Percentiles rank a stretch among this genome's conserved stretches.
Evolutionary conservation across 2,113 vertebrate genomes (phyloP).

Genomic region (Alligator sinensis): DNA sequence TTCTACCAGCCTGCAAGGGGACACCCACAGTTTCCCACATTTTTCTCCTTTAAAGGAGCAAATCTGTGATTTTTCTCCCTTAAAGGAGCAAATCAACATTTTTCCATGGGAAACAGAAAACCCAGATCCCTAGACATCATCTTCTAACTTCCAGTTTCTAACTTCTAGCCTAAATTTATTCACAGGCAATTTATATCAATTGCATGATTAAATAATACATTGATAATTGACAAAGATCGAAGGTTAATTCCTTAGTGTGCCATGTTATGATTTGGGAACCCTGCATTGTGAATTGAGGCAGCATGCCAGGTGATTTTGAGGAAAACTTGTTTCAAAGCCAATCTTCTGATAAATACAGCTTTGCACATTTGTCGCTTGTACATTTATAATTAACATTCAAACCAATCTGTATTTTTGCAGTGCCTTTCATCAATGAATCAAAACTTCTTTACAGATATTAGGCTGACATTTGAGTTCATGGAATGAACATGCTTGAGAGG

Average conservation of each 20-base stretch:
- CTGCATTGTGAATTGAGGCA: background rate
- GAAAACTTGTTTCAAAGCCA: background rate
- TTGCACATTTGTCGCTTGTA: background rate
- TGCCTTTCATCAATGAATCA: background rate
- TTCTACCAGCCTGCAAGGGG: too few relatives aligned
- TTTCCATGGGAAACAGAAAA: too few relatives aligned
- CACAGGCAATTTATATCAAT: background rate
- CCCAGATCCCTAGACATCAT: too few relatives aligned
- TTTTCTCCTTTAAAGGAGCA: too few relatives aligned
- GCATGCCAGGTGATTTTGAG: background rate
- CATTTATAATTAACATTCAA: background rate
- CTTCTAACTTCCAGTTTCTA: too few relatives aligned
- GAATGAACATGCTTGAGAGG: too few relatives aligned
- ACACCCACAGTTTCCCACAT: too few relatives aligned
- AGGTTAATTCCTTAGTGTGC: background rate
- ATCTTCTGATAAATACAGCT: background rate
- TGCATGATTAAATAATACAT: background rate
- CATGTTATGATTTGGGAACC: background rate
- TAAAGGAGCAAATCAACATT: too few relatives aligned
- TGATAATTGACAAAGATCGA: background rate
- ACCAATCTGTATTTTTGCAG: background rate
- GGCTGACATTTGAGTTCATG: too few relatives aligned
- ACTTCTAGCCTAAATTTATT: too few relatives aligned
- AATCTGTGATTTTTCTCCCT: too few relatives aligned
- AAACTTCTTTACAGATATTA: rapidly evolving